Percentiles rank a stretch among this genome's conserved stretches.
These are phyloP conservation scores for Rhagoletis pomonella DNA, from an alignment of 1,140 invertebrate genomes.

Conservation along the genomic window DNA sequence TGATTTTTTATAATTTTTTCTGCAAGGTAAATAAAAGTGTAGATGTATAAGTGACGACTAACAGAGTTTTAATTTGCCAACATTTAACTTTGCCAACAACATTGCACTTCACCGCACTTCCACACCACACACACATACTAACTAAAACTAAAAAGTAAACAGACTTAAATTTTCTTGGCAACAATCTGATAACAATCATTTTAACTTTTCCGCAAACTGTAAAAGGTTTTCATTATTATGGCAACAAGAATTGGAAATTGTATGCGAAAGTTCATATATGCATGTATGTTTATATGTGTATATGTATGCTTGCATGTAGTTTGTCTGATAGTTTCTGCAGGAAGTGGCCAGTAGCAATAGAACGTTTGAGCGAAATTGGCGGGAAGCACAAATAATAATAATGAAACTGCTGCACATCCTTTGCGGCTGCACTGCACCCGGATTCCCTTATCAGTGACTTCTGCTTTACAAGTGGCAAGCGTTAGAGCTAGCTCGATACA, in stretches of 20 bases:
- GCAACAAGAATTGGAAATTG: not conserved
- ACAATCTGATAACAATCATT: conserved; percentile 74
- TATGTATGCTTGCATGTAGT: too few relatives aligned
- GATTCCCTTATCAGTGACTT: not conserved
- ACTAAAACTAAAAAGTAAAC: conserved; percentile 59
- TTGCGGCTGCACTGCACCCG: not conserved
- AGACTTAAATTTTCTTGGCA: conserved; percentile 72
- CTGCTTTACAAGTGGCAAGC: not conserved
- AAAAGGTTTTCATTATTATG: conserved; percentile 72
- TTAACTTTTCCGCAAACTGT: conserved; percentile 73
- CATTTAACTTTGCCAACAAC: conserved; percentile 15
- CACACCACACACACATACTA: not conserved
- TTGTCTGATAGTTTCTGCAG: not conserved
- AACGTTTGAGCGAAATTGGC: conserved; percentile 24
- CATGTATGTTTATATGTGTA: not conserved
- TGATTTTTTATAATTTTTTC: too few relatives aligned
- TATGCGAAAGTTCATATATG: not conserved
- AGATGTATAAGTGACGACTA: conserved; percentile 55
- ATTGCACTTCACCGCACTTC: not conserved
- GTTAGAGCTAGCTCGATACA: not conserved
- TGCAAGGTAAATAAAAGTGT: not conserved
- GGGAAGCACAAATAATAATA: conserved; percentile 49
- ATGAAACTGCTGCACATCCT: conserved; percentile 41
- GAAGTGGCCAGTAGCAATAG: not conserved
- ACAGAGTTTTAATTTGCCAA: conserved; percentile 31